phyloP scores from a whole-genome alignment of 2,797 vertebrate species.

The Distichodus sexfasciatus region DNA sequence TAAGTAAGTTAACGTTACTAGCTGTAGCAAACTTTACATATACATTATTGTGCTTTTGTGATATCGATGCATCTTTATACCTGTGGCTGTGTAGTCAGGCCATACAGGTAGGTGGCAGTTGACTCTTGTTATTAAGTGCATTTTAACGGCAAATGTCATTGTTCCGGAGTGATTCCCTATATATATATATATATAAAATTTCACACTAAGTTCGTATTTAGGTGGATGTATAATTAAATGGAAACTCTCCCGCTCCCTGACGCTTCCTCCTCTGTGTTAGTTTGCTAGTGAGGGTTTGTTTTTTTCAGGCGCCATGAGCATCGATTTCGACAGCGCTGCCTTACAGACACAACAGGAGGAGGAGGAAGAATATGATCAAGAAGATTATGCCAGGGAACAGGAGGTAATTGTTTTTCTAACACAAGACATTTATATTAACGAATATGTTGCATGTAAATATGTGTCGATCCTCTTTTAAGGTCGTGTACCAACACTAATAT shows the following conservation, averaged over 20 bases:
- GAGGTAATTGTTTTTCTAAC: conserved; percentile 77
- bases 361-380: conserved; percentile 88
- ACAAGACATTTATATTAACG: no score
- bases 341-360: conserved; percentile 90
- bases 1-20: neutral
- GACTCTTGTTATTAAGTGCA: neutral
- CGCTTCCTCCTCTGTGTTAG: neutral
- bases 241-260: no score
- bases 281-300: neutral
- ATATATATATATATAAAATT: no score
- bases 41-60: neutral
- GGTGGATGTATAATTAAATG: no score
- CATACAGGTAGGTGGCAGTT: neutral
- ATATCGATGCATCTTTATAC: neutral
- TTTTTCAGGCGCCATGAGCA: conserved; percentile 79
- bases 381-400: conserved; percentile 91
- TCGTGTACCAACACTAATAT: no score
- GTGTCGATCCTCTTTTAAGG: no score
- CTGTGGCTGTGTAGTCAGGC: neutral
- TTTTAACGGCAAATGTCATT: no score
- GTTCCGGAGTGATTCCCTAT: no score
- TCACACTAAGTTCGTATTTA: no score
- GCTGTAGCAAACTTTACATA: no score
- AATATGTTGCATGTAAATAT: neutral
- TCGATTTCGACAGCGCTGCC: conserved; percentile 90